phyloP scores from a whole-genome alignment of 2,113 vertebrate species.

The Excalfactoria chinensis region DNA sequence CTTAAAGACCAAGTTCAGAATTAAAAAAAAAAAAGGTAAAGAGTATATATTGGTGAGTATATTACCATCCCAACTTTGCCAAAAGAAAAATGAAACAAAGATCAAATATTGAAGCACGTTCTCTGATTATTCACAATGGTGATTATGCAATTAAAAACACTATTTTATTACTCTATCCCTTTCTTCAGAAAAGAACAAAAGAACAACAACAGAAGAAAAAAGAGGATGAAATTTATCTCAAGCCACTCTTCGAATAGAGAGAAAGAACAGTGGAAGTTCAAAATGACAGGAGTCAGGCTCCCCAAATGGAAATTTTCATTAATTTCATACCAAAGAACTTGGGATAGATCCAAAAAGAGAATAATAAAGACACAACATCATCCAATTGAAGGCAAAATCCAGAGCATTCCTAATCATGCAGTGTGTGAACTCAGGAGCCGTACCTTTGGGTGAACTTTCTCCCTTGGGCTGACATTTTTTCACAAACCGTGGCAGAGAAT shows the following conservation, averaged over 20 bases:
- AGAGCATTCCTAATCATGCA: not conserved
- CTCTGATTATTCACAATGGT: not conserved
- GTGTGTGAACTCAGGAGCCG: not conserved
- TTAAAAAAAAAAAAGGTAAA: not conserved
- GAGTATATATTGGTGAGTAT: not conserved
- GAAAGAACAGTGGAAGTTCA: not conserved
- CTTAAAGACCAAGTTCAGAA: not conserved
- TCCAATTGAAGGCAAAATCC: not conserved
- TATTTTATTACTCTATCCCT: not conserved
- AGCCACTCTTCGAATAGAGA: not conserved
- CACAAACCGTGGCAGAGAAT: not conserved
- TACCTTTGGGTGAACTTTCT: not conserved
- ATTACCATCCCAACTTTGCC: not conserved
- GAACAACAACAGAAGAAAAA: not conserved
- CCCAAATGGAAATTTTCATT: not conserved
- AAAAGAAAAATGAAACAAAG: not conserved
- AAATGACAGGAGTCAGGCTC: not conserved
- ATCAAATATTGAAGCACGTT: accelerated
- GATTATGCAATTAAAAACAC: not conserved
- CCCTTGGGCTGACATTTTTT: accelerated
- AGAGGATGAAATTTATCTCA: not conserved
- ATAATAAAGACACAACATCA: not conserved
- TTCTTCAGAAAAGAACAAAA: not conserved
- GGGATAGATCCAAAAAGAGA: not conserved
- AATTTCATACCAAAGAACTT: not conserved